Base-by-base conservation (phyloP, 2,888 invertebrate species). In the Odiellus spinosus region DNA sequence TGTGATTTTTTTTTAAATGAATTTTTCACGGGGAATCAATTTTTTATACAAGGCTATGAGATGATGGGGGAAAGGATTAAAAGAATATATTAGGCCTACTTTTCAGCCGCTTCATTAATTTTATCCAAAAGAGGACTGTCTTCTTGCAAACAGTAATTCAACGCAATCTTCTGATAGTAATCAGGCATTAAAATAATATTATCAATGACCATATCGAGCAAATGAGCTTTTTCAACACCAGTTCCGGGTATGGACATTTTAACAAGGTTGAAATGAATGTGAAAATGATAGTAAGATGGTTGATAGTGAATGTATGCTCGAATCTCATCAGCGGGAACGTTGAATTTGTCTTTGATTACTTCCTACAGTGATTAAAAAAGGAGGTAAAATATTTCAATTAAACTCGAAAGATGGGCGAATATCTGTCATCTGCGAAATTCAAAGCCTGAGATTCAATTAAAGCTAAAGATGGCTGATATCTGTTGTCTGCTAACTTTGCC, bases 231-330 rank as follows among this genome's bases (percentile, higher is more conserved):
- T 63, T 90, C 88, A 12, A 79, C 77, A 67, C 76, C 76, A 59
- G 82, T 82, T 26, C 91, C 81, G 67, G 66, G 79, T 6, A 48
- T 47, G 57, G 85, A 82, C 68, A 79, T 79, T 40, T 75, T 73
- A 2, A 93, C 64, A 48, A 77, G 76, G 11, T 85, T 85, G 61
- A 93, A 86, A 66, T 98, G 96, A 0, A 96, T 74, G 64, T 98
- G 96, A 1, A 98, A 71, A 63, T 96, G 93, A 67, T 91, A 95
- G 69, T 90, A 98, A 0, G 91, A 86, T 0, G 96, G 96, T 60
- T 90, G 93, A 67, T 96, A 96, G 65, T 96, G 95, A 0, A 95
- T 64, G 64, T 83, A 96, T 51, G 85, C 75, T 19, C 91, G 73
- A 20, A 95, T 65, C 61, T 85, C 63, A 50, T 59, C 58, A 14